Percentiles rank a stretch among this genome's conserved stretches.
phyloP scores from a whole-genome alignment of 2,113 vertebrate species.

The Pardalotus punctatus region DNA sequence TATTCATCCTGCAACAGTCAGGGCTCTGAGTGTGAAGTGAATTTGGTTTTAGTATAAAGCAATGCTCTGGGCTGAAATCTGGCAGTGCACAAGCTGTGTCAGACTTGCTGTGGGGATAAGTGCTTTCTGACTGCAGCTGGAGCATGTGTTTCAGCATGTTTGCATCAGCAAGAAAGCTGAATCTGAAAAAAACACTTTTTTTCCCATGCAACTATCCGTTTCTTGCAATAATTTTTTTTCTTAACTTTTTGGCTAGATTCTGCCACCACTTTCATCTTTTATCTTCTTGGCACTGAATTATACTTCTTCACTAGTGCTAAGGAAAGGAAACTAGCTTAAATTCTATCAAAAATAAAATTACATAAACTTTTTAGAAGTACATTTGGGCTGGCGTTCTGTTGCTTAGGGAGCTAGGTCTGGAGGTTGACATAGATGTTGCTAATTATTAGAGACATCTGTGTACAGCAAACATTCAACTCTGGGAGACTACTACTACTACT shows the following conservation, averaged over 20 bases:
- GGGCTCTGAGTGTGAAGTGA: not conserved
- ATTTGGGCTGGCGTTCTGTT: not conserved
- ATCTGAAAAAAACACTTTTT: not conserved
- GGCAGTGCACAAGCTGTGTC: not conserved
- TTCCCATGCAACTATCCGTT: not conserved
- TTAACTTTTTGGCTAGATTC: not conserved
- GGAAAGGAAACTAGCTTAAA: not conserved
- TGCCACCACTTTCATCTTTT: not conserved
- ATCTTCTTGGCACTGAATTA: not conserved
- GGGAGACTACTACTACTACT: not conserved
- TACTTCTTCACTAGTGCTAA: not conserved
- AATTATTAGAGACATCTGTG: not conserved
- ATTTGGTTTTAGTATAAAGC: not conserved
- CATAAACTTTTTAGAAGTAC: not conserved
- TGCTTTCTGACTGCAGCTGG: not conserved
- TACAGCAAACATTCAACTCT: not conserved
- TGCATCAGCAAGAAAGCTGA: not conserved
- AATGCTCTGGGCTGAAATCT: not conserved
- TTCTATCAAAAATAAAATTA: not conserved
- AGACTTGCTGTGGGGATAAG: not conserved
- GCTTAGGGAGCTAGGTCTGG: not conserved
- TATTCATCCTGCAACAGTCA: not conserved
- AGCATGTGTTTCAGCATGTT: not conserved
- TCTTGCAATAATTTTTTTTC: not conserved
- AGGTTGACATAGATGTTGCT: not conserved